Base-by-base conservation (phyloP, 92 coral and sea anemone genomes). In the Phenganax subtilis region DNA sequence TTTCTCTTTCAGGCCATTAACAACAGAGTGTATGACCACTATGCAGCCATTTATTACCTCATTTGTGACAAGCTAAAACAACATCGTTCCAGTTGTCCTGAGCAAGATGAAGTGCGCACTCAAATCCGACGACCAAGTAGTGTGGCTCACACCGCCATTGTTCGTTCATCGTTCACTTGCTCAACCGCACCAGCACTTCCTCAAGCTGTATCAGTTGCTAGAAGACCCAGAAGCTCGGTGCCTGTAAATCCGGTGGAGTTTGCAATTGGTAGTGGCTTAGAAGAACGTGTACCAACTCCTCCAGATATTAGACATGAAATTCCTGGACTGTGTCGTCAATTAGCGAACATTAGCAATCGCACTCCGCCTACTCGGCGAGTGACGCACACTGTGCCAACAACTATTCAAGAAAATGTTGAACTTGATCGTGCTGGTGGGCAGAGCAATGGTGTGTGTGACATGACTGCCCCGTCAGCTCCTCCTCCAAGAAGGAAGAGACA, bases 51-150 rank as follows among this genome's bases (percentile, higher is more conserved):
- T 65, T 96, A 96, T 80, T 88, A 92, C 60, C 85, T 96, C 56
- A 86, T 96, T 10, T 97, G 92, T 80, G 99, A 96, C 77, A 89
- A 97, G 37, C 86, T 96, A 56, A 84, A 89, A 25, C 93, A 86
- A 59, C 99, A 96, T 82, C 86, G 99, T 51, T 86, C 99, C 6
- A 92, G 96, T 72, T 96, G 91, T 65, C 99, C 99, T 28, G 88
- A 87, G 47, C 92, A 92, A 65, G 87, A 90, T 20, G 92, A 90
- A 17, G 82, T 88, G 28, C 92, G 90, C 77, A 96, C 99, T 69
- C 92, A 88, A 57, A 91, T 96, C 53, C 93, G 99, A 53, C 91
- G 99, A 65, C 99, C 99, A 0, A 96, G 99, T 80, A 97, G 99
- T 28, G 91, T 96, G 70, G 99, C 99, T 1, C 97, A 96, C 68